phyloP scores from a whole-genome alignment of 1,140 invertebrate genomes.

The Leptinotarsa lineolata region DNA sequence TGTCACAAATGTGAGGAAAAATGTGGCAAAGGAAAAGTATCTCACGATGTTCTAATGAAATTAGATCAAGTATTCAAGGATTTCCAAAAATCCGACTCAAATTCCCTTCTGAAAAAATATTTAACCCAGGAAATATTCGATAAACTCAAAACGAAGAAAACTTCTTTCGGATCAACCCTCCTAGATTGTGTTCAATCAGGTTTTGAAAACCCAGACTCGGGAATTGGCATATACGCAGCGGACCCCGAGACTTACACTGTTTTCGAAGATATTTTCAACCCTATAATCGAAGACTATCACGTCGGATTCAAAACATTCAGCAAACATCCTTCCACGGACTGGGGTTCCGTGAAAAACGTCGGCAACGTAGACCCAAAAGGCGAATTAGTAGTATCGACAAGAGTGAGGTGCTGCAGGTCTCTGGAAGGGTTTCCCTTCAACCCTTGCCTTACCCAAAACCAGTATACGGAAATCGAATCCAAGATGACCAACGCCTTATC shows the following conservation, averaged over 20 bases:
- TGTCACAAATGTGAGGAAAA: constrained; percentile 47
- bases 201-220: constrained; percentile 65
- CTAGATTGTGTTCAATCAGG: constrained; percentile 73
- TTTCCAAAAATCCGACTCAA: constrained; percentile 64
- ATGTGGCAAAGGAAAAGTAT: constrained; percentile 49
- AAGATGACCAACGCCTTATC: constrained; percentile 42
- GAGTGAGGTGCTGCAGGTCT: constrained; percentile 74
- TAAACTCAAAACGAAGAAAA: constrained; percentile 65
- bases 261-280: constrained; percentile 73
- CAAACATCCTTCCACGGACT: constrained; percentile 69
- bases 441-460: constrained; percentile 69
- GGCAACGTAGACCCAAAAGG: constrained; percentile 73
- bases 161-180: constrained; percentile 63
- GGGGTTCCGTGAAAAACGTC: constrained; percentile 69
- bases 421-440: constrained; percentile 77
- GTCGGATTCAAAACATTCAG: constrained; percentile 64
- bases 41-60: constrained; percentile 75
- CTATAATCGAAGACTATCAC: constrained; percentile 80
- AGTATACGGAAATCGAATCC: constrained; percentile 67
- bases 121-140: constrained; percentile 69
- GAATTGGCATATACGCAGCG: constrained; percentile 73
- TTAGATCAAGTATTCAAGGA: constrained; percentile 66
- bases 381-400: constrained; percentile 73
- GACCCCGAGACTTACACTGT: constrained; percentile 73
- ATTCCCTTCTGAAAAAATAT: constrained; percentile 76